Base-by-base conservation (phyloP, 2,797 vertebrate species). In the Melanitta fusca region DNA sequence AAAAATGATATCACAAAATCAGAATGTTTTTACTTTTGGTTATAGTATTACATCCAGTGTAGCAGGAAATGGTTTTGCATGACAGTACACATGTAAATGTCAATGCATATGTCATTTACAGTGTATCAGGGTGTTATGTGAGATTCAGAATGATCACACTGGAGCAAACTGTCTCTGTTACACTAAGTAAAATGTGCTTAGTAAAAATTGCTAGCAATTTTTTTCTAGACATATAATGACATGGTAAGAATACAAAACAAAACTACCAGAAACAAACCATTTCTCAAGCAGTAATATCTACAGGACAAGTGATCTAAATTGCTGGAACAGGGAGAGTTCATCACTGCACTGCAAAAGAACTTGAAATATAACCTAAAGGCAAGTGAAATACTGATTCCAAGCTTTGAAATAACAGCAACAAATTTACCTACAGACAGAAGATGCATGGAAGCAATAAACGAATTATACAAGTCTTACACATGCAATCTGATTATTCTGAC, bases 391-490 rank as follows among this genome's bases (percentile, higher is more conserved):
- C 97, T 97, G 98, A 98, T 98, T 98, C 98, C 98, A 97, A 98
- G 98, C 98, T 99, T 99, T 98, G 99, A 99, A 99, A 99, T 99
- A 98, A 98, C 98, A 98, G 99, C 99, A 99, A 99, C 99, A 99
- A 99, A 99, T 99, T 99, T 99, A 99, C 99, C 98, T 99, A 98
- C 98, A 98, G 99, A 99, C 99, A 99, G 98, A 99, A 99, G 99
- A 99, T 99, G 98, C 99, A 99, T 99, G 98, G 98, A 98, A 98
- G 99, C 98, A 99, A 99, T 99, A 99, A 99, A 99, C 97, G 98
- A 99, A 99, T 99, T 99, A 99, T 99, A 99, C 98, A 99, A 98
- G 98, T 98, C 98, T 98, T 99, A 99, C 99, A 99, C 98, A 98
- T 98, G 97, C 99, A 98, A 99, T 99, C 99, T 99, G 99, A 99